Evolutionary conservation across 2,888 invertebrate genomes (phyloP), one percentile per base, ranked within the genome.

Genomic region (Subacronicta megacephala): DNA sequence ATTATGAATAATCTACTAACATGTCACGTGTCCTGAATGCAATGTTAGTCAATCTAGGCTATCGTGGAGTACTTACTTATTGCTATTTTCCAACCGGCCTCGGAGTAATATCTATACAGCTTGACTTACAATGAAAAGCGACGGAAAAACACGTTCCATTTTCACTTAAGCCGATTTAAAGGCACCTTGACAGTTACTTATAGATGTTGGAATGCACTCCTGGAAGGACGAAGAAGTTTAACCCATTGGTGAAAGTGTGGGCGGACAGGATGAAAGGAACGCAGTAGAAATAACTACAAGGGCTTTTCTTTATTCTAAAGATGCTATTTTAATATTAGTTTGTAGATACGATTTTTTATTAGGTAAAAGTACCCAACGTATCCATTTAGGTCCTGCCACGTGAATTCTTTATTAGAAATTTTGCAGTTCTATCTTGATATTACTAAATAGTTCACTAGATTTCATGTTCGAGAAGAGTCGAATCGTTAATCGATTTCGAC

Each of bases 21-120:
- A 38, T 36, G 38, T 20, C 53, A 75, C 55, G 58, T 68, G 72
- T 67, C 60, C 66, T 74, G 62, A 55, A 77, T 76, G 49, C 63
- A 55, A 66, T 60, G 63, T 55, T 62, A 46, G 59, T 42, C 33
- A 53, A 76, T 62, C 72, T 74, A 72, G 67, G 67, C 65, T 62
- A 65, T 54, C 56, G 52, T 62, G 46, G 66, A 58, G 43, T 64
- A 64, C 59, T 61, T 64, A 64, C 59, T 61, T 43, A 50, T 61
- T 77, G 69, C 75, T 58, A 75, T 78, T 80, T 77, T 77, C 65
- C 57, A 35, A 63, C 52, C 62, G 76, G 63, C 78, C 78, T 81
- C 68, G 74, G 51, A 44, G 44, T 56, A 62, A 55, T 58, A 56
- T 58, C 47, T 65, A 62, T 13, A 59, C 55, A 53, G 57, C 54